These are phyloP conservation scores for Hipposideros armiger DNA, from an alignment of 2,113 vertebrate genomes.

Conservation along the genomic window DNA sequence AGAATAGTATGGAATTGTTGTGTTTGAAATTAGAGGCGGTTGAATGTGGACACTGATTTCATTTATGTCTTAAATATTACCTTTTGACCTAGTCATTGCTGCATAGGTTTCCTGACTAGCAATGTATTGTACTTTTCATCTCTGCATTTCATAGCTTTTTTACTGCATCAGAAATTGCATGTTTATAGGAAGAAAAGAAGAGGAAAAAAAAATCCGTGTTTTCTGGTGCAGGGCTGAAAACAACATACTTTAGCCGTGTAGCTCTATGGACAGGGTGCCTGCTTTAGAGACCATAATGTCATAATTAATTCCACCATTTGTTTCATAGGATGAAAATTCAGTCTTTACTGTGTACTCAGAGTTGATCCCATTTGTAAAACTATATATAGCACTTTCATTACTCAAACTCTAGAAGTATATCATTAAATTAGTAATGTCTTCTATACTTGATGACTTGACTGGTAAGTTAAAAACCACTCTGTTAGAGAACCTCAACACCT, in stretches of 20 bases:
- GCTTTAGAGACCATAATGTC: constrained; percentile 74
- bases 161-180: not conserved
- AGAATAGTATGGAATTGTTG: constrained; percentile 78
- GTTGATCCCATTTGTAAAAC: constrained; percentile 76
- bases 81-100: constrained; percentile 46
- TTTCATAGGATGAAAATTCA: constrained; percentile 78
- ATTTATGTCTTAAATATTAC: constrained; percentile 56
- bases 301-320: constrained; percentile 85
- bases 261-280: constrained; percentile 61
- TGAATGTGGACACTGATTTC: constrained; percentile 64
- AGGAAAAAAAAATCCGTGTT: constrained; percentile 54
- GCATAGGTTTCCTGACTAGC: not conserved
- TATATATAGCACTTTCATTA: constrained; percentile 73
- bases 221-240: constrained; percentile 61
- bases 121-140: not conserved
- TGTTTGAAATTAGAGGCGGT: constrained; percentile 83
- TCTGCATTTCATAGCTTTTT: constrained; percentile 59
- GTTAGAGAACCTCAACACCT: not conserved
- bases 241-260: not conserved
- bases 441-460: constrained; percentile 58
- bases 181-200: constrained; percentile 60
- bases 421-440: constrained; percentile 67
- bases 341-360: constrained; percentile 65
- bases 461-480: constrained; percentile 56
- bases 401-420: not conserved